Evolutionary conservation across 2,113 vertebrate genomes (phyloP).

Genomic region (Notarius quadriscutis): DNA sequence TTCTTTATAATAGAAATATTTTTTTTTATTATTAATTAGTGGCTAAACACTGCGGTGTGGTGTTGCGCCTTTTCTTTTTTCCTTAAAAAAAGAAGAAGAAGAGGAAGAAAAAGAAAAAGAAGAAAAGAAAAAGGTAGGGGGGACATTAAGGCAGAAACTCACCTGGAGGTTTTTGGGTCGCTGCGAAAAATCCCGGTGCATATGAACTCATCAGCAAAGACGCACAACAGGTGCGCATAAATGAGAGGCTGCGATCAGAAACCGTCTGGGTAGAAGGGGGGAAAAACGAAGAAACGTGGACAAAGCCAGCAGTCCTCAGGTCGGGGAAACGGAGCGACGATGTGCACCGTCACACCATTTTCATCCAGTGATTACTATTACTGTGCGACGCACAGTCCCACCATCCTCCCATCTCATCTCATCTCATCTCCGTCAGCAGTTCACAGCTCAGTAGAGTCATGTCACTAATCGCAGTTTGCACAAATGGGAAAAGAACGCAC

Average conservation of each 20-base stretch:
- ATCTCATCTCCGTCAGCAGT: background rate
- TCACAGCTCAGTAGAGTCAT: background rate
- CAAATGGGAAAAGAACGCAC: background rate
- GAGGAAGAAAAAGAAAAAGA: no score
- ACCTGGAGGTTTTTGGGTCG: conserved; percentile 17
- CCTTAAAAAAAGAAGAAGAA: background rate
- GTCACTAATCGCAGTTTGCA: background rate
- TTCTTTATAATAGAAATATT: background rate
- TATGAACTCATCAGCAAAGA: background rate
- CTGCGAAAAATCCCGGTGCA: background rate
- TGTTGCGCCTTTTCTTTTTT: no score
- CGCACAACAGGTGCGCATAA: conserved; percentile 44
- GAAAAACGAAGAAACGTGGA: background rate
- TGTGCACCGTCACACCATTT: background rate
- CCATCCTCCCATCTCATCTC: background rate
- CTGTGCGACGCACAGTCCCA: background rate
- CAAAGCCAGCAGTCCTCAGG: background rate
- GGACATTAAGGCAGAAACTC: background rate
- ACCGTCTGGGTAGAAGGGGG: no score
- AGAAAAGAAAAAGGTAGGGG: no score
- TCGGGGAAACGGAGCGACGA: background rate
- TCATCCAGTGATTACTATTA: conserved; percentile 16
- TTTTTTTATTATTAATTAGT: background rate
- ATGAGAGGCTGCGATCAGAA: background rate
- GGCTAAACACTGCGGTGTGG: background rate